Conservation (phyloP, 1,140 invertebrate genomes). For the Helicoverpa zea region DNA sequence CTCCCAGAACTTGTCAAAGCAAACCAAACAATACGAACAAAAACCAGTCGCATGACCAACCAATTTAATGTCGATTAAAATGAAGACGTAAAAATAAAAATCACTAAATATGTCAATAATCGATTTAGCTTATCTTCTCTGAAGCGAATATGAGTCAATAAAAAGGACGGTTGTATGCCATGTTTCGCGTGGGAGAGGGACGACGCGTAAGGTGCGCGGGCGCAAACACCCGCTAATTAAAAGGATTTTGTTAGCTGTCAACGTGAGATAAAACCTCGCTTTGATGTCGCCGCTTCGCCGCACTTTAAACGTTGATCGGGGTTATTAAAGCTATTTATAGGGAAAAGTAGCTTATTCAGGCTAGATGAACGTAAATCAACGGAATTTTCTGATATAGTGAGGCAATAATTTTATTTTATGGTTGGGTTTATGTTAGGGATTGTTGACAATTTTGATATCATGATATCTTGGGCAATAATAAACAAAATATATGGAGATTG, state of each 20-base stretch:
- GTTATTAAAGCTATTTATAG: constrained; percentile 58
- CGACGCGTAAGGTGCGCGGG: constrained; percentile 52
- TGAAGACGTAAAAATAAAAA: constrained; percentile 18
- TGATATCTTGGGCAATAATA: too few relatives aligned
- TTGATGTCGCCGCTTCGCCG: constrained; percentile 67
- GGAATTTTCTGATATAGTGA: constrained; percentile 31
- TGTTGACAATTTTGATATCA: not conserved
- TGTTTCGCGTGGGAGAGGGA: constrained; percentile 66
- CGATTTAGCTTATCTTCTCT: constrained; percentile 37
- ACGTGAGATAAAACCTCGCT: constrained; percentile 72
- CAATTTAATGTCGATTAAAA: constrained; percentile 36
- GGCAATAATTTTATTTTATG: constrained; percentile 26
- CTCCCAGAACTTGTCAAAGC: constrained; percentile 22
- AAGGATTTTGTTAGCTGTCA: constrained; percentile 84
- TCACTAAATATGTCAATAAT: constrained; percentile 34
- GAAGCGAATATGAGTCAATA: constrained; percentile 45
- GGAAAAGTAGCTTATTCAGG: constrained; percentile 42
- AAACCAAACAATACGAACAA: not conserved
- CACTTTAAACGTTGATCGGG: constrained; percentile 48
- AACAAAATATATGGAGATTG: constrained; percentile 5
- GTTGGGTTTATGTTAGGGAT: not conserved
- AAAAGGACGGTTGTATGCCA: constrained; percentile 49
- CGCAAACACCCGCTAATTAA: constrained; percentile 75
- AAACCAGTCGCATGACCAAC: not conserved
- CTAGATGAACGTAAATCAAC: constrained; percentile 38